These are phyloP conservation scores for Meloidogyne hapla DNA, from an alignment of 1,140 invertebrate species.

Conservation along the genomic window DNA sequence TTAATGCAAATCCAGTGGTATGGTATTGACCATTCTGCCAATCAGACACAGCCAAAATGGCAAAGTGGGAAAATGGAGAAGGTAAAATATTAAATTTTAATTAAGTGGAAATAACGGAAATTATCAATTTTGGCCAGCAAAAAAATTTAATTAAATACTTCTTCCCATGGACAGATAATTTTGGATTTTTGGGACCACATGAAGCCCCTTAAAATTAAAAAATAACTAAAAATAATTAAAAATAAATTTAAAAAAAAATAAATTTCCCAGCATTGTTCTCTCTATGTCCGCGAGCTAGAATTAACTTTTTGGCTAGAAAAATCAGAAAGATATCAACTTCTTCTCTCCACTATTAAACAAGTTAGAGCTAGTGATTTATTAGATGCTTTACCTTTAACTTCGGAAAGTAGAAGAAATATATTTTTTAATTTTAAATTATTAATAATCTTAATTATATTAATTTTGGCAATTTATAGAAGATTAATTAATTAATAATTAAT, in stretches of 20 bases:
- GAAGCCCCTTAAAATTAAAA: too few species aligned
- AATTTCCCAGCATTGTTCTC: slow-evolving; percentile 39
- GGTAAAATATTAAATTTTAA: slow-evolving; percentile 32
- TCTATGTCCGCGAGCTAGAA: slow-evolving; percentile 47
- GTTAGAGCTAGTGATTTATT: slow-evolving; percentile 48
- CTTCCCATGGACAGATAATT: too few species aligned
- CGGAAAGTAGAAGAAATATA: neutral
- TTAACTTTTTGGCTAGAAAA: slow-evolving; percentile 46
- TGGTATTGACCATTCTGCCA: slow-evolving; percentile 49
- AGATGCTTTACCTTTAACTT: slow-evolving; percentile 39
- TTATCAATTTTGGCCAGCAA: neutral
- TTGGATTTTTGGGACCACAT: neutral
- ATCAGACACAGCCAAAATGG: slow-evolving; percentile 50
- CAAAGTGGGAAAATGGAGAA: slow-evolving; percentile 58
- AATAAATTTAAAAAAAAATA: too few species aligned
- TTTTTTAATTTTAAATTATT: neutral
- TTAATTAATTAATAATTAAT: neutral
- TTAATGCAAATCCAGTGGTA: slow-evolving; percentile 62
- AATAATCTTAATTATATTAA: neutral
- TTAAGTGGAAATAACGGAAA: too few species aligned
- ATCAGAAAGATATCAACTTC: slow-evolving; percentile 49
- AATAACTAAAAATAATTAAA: too few species aligned
- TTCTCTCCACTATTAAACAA: slow-evolving; percentile 55
- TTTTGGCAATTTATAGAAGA: neutral
- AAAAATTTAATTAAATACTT: neutral